Evolutionary conservation across 1,140 invertebrate genomes (phyloP), one percentile per base, ranked within the genome.

Genomic region (Mizuhopecten yessoensis): DNA sequence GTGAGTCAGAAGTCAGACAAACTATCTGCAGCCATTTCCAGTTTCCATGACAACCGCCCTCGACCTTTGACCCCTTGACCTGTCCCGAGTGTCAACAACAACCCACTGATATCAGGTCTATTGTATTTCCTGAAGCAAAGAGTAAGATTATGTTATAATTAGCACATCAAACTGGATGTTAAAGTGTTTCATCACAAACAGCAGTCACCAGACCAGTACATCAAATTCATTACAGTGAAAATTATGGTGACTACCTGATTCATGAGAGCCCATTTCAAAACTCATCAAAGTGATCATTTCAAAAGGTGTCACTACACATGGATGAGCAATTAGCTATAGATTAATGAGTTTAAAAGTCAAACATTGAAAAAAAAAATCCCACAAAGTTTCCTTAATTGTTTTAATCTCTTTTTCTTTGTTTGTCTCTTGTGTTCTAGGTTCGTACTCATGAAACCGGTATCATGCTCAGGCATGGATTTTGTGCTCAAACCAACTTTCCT

Each of bases 101-200:
- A 75, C 57, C 57, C 23, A 75, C n/a, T 75, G 57, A 75, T 75
- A 75, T 75, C 57, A 75, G 57, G 57, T 29, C 57, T 29, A 75
- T 75, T 75, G 57, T 75, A 75, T 75, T n/a, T 75, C 57, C 57
- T 75, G 57, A 75, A 75, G 57, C 57, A 75, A 75, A 75, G 57
- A 75, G 57, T 75, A n/a, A 75, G 57, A 75, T 75, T 75, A 75
- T n/a, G 57, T 49, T 49, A 49, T 49, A 49, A 49, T 9, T 15
- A 49, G 20, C 15, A 49, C 45, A 39, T 39, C 36, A 49, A n/a
- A 49, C 45, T 49, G 11, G 45, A 9, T 49, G 20, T 75, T 17
- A 75, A 75, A 1, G 57, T 75, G 57, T 75, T n/a, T 23, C 23
- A 75, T 75, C 57, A 75, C 57, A 75, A 75, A 75, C 57, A 17